Evolutionary conservation across 2,888 invertebrate genomes (phyloP), one percentile per base, ranked within the genome.

Genomic region (Drosophila meridionalis): DNA sequence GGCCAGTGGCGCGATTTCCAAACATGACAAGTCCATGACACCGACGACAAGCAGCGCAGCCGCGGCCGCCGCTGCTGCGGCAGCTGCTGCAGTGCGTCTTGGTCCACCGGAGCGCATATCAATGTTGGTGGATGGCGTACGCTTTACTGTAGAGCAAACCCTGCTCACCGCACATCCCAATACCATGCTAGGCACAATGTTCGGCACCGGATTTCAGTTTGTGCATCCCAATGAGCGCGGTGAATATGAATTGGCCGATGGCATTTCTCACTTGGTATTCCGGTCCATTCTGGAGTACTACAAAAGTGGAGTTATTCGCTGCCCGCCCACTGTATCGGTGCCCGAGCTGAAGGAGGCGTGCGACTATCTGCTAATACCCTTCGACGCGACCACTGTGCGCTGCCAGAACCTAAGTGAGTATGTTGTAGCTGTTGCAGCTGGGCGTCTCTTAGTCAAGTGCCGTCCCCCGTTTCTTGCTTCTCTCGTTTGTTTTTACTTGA

Each of bases 181-280:
- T 92, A 99, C 99, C 0, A 99, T 99, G 99, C 94, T 99, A 40
- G 99, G 99, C n/a, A 96, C 98, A 86, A 99, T 99, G 99, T 99
- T 99, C 90, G 97, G 98, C 92, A 97, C 97, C 12, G 97, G 98
- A 72, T 94, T 96, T 79, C 98, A 97, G 87, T 98, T 98, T 93
- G 97, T 98, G 0, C 97, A 98, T 91, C 96, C 99, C 0, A 99
- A 99, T 92, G 99, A 99, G 82, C 94, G 98, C 4, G 99, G 99
- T 1, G 99, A 99, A 92, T 99, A 97, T 92, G 98, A 99, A 91
- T 98, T 98, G 34, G 99, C 99, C 1, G 99, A 99, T 80, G 99
- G 99, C 1, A 97, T 99, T 84, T 97, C 99, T 0, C 98, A 99
- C 0, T 96, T 97, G 34, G 97, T 99, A 32, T 99, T 99, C 93